A percentile compares a stretch with the other conserved stretches of the same genome.
Conservation (phyloP, 2,797 vertebrate genomes). For the Onychomys arenicola region DNA sequence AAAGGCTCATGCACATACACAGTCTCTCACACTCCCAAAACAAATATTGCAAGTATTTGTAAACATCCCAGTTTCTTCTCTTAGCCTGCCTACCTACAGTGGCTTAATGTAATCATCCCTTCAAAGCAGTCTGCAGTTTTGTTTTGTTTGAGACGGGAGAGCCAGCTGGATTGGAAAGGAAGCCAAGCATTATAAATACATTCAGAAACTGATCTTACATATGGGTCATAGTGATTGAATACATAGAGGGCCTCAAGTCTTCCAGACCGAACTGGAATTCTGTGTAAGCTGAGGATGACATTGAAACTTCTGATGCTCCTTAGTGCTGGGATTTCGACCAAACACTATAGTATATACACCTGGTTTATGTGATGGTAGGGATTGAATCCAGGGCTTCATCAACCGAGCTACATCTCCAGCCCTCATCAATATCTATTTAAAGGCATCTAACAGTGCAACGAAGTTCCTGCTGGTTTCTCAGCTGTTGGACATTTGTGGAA, state of each 20-base stretch:
- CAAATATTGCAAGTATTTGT: slow-evolving; percentile 45
- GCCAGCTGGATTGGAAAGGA: background rate
- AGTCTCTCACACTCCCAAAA: slow-evolving; percentile 55
- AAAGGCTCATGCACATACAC: background rate
- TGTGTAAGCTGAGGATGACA: background rate
- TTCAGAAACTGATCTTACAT: slow-evolving; percentile 42
- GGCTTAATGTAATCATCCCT: slow-evolving; percentile 34
- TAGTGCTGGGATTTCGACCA: background rate
- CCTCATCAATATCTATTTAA: background rate
- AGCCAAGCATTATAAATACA: slow-evolving; percentile 19
- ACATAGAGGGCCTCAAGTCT: background rate
- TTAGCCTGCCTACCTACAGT: background rate
- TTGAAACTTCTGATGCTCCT: background rate
- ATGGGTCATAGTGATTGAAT: background rate
- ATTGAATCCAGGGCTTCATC: background rate
- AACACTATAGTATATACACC: background rate
- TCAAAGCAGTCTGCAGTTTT: slow-evolving; percentile 25
- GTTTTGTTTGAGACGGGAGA: slow-evolving; percentile 56
- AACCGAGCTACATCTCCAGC: background rate
- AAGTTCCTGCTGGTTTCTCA: background rate
- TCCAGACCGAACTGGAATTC: background rate
- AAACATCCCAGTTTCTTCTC: slow-evolving; percentile 60
- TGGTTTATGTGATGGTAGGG: background rate
- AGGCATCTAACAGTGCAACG: background rate
- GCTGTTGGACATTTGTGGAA: slow-evolving; percentile 30